Percentiles rank a stretch among this genome's conserved stretches.
These are phyloP conservation scores for Chionis minor DNA, from an alignment of 2,113 vertebrate genomes.

Conservation along the genomic window DNA sequence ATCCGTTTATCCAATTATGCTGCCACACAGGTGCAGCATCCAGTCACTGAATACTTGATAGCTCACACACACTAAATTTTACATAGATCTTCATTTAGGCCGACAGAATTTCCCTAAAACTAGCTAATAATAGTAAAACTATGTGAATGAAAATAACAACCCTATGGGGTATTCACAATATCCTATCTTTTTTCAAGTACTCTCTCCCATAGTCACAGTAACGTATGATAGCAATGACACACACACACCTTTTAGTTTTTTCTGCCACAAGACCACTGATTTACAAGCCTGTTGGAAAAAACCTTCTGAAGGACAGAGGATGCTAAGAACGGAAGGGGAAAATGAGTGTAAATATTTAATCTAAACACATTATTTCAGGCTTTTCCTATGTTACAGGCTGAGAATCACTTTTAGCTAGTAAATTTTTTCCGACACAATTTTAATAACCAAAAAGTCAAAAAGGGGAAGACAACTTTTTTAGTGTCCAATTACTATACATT, in stretches of 20 bases:
- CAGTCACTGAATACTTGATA: not conserved
- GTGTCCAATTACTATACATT: not conserved
- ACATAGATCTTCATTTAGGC: constrained; percentile 13
- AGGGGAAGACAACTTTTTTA: not conserved
- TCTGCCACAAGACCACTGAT: not conserved
- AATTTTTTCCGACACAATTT: not conserved
- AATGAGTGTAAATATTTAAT: not conserved
- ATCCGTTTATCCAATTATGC: not conserved
- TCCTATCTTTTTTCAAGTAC: not conserved
- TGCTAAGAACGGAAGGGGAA: not conserved
- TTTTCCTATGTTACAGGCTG: not conserved
- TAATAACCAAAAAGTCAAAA: not conserved
- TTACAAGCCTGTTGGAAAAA: not conserved
- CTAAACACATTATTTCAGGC: not conserved
- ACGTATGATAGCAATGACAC: not conserved
- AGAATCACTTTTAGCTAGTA: not conserved
- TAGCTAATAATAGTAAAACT: too few relatives aligned
- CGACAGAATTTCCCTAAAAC: too few relatives aligned
- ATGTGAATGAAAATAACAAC: not conserved
- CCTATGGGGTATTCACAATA: not conserved
- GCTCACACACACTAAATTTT: not conserved
- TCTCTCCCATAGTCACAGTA: not conserved
- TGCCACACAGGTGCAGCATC: constrained; percentile 39
- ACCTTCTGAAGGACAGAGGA: not conserved
- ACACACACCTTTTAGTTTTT: not conserved